Evolutionary conservation across 2,888 invertebrate genomes (phyloP), one percentile per base, ranked within the genome.

Genomic region (Meloe dianella): DNA sequence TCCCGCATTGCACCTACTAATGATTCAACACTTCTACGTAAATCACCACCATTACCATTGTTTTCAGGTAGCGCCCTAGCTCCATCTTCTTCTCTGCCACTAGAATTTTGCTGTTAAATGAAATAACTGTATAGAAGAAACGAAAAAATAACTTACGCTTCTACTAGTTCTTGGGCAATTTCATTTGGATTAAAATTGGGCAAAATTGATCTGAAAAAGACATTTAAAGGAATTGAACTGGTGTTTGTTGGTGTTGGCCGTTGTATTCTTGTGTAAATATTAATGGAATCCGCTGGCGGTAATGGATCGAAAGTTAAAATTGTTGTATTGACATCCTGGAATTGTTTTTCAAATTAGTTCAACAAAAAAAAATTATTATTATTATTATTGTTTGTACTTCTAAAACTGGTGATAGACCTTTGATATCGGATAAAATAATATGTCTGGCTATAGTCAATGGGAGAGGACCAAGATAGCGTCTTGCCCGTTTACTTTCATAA

Each of bases 251-350:
- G 35, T 30, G 75, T 73, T 10, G 80, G 79, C 64, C 81, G 79
- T 73, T 80, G 80, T 30, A 85, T 85, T 71, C 89, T 87, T 60
- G 88, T 86, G 81, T 94, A 94, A 66, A 90, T 86, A 77, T 91
- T 89, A 30, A 93, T 87, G 0, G 91, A 89, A 82, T 94, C 92
- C 51, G 85, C 75, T 1, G 94, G 94, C 17, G 94, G 94, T 67
- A 94, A 83, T 6, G 94, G 94, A 84, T 94, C 94, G 78, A 91
- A 91, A 69, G 90, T 90, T 77, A 93, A 85, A 61, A 93, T 87
- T n/a, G 89, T 85, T 17, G 86, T 86, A 68, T 85, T 85, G 54
- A 77, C 74, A 62, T 83, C 82, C 84, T 84, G 65, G 30, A 76
- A 78, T 71, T 60, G 69, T 29, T 10, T 8, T 10, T 60, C 8